phyloP scores from a whole-genome alignment of 1,140 invertebrate species.

The Aleiodes sp. region DNA sequence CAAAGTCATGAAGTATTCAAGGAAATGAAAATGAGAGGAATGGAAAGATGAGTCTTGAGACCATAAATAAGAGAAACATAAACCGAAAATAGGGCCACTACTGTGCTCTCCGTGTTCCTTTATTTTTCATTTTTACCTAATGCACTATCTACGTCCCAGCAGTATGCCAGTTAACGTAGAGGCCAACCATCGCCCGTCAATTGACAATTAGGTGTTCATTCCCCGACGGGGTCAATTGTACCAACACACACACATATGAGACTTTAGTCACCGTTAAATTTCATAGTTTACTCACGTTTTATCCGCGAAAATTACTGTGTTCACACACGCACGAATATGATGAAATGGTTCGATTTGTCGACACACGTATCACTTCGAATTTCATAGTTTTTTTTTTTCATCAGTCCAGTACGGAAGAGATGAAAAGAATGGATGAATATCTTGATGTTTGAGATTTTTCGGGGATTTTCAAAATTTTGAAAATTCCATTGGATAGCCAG shows the following conservation, averaged over 20 bases:
- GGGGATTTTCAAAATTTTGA: too few relatives aligned
- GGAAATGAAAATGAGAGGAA: background rate
- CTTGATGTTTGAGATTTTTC: too few relatives aligned
- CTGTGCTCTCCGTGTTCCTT: too few relatives aligned
- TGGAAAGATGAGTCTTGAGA: background rate
- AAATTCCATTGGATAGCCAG: too few relatives aligned
- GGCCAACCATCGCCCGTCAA: constrained; percentile 62
- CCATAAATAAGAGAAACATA: too few relatives aligned
- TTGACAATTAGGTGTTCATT: constrained; percentile 62
- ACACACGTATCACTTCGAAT: background rate
- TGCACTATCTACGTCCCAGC: background rate
- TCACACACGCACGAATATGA: constrained; percentile 36
- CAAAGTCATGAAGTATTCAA: background rate
- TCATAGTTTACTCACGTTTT: constrained; percentile 59
- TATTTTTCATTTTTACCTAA: background rate
- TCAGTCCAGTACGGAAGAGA: too few relatives aligned
- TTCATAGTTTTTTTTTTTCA: too few relatives aligned
- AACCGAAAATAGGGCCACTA: too few relatives aligned
- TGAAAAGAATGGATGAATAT: too few relatives aligned
- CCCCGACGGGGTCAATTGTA: constrained; percentile 60
- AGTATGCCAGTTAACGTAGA: constrained; percentile 38
- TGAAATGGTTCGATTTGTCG: constrained; percentile 1
- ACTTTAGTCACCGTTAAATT: constrained; percentile 50
- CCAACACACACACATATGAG: constrained; percentile 46
- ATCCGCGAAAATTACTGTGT: constrained; percentile 54